Conservation (phyloP, 2,797 vertebrate species). For the Amazona ochrocephala region DNA sequence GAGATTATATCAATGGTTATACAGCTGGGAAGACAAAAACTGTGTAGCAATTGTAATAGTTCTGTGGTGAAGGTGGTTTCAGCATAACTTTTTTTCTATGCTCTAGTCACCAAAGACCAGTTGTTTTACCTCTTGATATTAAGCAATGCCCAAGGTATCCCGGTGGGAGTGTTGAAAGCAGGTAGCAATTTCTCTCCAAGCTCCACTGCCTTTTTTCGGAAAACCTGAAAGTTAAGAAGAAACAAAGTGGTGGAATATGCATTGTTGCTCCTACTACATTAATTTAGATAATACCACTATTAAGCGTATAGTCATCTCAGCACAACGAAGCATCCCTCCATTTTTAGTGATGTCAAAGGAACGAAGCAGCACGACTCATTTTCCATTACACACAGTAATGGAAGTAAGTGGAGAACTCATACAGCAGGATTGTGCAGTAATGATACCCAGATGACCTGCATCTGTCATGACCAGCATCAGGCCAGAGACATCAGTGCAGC, state of each 20-base stretch:
- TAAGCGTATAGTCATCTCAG: neutral
- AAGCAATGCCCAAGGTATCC: slow-evolving; percentile 97
- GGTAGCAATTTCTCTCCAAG: slow-evolving; percentile 95
- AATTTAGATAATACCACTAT: neutral
- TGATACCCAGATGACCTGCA: neutral
- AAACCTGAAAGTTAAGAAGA: slow-evolving; percentile 84
- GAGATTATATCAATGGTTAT: neutral
- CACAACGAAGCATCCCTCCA: neutral
- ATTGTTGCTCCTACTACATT: neutral
- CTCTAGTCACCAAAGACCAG: neutral
- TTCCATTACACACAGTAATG: neutral
- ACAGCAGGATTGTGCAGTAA: neutral
- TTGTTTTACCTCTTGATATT: slow-evolving; percentile 94
- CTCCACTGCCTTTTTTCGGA: slow-evolving; percentile 93
- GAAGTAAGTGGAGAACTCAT: neutral
- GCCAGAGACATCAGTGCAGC: fast-evolving
- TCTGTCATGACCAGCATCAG: neutral
- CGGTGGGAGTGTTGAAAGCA: slow-evolving; percentile 96
- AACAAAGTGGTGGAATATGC: neutral
- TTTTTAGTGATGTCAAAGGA: neutral
- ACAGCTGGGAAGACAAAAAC: neutral
- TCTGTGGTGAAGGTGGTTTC: neutral
- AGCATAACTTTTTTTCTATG: neutral
- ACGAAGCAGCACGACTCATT: fast-evolving
- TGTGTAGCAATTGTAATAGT: neutral